phyloP scores from a whole-genome alignment of 1,140 invertebrate genomes.

The Proctacanthus coquilletti region DNA sequence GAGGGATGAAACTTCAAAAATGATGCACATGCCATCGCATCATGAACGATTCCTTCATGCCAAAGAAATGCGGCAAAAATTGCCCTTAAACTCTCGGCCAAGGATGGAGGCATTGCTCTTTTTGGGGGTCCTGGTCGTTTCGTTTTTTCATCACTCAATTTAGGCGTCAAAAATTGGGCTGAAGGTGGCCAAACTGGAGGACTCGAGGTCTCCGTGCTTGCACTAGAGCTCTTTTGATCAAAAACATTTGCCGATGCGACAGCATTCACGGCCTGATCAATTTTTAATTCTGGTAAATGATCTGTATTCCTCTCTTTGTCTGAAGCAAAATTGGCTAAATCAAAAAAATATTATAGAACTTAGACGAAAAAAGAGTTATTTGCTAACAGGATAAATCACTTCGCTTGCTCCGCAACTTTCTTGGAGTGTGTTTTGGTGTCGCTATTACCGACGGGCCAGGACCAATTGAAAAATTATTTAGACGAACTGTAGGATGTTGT shows the following conservation, averaged over 20 bases:
- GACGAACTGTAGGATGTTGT: constrained; percentile 3
- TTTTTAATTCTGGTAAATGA: neutral
- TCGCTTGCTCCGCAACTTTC: too few species aligned
- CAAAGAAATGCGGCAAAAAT: constrained; percentile 92
- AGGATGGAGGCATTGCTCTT: constrained; percentile 77
- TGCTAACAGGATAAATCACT: too few species aligned
- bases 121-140: constrained; percentile 33
- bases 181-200: constrained; percentile 12
- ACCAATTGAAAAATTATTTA: constrained; percentile 21
- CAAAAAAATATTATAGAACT: too few species aligned
- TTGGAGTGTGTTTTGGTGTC: constrained; percentile 24
- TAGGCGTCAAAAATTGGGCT: neutral
- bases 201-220: constrained; percentile 9
- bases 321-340: too few species aligned
- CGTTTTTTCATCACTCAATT: neutral
- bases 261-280: neutral
- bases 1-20: constrained; percentile 90
- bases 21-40: constrained; percentile 92
- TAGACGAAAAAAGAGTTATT: too few species aligned
- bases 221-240: constrained; percentile 4
- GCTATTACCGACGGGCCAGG: constrained; percentile 22
- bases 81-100: constrained; percentile 80
- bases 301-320: neutral
- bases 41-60: constrained; percentile 93
- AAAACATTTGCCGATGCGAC: neutral